phyloP scores from a whole-genome alignment of 1,140 invertebrate species.

The Cryptotermes secundus region DNA sequence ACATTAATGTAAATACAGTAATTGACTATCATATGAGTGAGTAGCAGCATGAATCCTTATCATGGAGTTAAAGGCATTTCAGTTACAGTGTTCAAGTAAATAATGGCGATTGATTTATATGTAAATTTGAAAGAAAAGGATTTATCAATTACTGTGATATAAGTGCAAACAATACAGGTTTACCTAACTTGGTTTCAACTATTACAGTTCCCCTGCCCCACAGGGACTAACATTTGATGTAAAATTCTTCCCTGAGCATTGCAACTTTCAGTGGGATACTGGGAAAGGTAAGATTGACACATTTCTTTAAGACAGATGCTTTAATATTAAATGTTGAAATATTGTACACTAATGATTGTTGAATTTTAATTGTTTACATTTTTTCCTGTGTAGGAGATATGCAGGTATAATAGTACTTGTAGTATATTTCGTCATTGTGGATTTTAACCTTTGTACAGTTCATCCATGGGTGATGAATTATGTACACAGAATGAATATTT shows the following conservation, averaged over 20 bases:
- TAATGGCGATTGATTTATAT: conserved; percentile 23
- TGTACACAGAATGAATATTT: conserved; percentile 4
- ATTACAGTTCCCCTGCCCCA: not conserved
- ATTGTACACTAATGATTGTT: conserved; percentile 31
- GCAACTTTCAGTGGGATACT: conserved; percentile 3
- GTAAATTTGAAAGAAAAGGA: conserved; percentile 22
- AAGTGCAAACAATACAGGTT: conserved; percentile 21
- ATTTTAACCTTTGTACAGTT: conserved; percentile 29
- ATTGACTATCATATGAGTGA: conserved; percentile 6
- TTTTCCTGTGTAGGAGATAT: conserved; percentile 27
- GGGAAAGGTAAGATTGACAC: conserved; percentile 6
- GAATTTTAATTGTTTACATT: conserved; percentile 29
- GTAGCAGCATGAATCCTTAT: not conserved
- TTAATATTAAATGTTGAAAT: conserved; percentile 29
- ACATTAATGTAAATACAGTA: not conserved
- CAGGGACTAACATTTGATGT: not conserved
- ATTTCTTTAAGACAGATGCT: conserved; percentile 24
- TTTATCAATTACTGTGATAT: conserved; percentile 30
- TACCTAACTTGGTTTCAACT: not conserved
- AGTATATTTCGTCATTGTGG: conserved; percentile 2
- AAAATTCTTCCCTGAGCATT: not conserved
- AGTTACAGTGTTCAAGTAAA: not conserved
- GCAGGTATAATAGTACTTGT: conserved; percentile 20
- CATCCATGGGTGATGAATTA: conserved; percentile 16
- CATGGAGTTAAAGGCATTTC: not conserved